Conservation (phyloP, 2,888 invertebrate species). For the Cancer borealis region DNA sequence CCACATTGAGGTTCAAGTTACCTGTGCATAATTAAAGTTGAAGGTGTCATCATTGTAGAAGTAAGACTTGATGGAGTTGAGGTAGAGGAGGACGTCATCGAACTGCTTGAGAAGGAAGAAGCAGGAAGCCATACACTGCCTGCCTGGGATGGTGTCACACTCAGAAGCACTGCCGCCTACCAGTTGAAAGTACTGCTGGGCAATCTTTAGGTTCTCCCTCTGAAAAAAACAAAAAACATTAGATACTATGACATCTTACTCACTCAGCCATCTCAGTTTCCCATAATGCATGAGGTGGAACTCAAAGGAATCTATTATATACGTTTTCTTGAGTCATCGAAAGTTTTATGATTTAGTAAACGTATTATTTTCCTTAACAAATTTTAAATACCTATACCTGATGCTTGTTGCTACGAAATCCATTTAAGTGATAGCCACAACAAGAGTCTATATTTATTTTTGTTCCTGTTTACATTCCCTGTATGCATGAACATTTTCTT, state of each 20-base stretch:
- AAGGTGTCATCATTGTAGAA: constrained; percentile 93
- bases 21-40: constrained; percentile 92
- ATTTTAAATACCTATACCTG: too few relatives aligned
- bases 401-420: too few relatives aligned
- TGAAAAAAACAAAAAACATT: constrained; percentile 81
- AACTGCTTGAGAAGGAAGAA: constrained; percentile 96
- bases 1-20: constrained; percentile 78
- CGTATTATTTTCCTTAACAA: too few relatives aligned
- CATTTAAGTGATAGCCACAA: too few relatives aligned
- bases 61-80: constrained; percentile 98
- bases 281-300: neutral
- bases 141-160: constrained; percentile 96
- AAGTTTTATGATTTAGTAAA: too few relatives aligned
- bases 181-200: constrained; percentile 96
- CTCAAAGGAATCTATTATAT: too few relatives aligned
- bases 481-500: neutral
- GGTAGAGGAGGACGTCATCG: constrained; percentile 96
- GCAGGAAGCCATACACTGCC: constrained; percentile 99
- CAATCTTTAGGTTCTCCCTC: constrained; percentile 96
- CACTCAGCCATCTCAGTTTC: neutral
- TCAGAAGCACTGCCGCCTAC: constrained; percentile 98
- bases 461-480: too few relatives aligned
- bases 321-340: too few relatives aligned
- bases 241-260: neutral
- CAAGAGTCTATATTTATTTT: too few relatives aligned